These are phyloP conservation scores for Semotilus atromaculatus DNA, from an alignment of 2,797 vertebrate species.

Conservation along the genomic window DNA sequence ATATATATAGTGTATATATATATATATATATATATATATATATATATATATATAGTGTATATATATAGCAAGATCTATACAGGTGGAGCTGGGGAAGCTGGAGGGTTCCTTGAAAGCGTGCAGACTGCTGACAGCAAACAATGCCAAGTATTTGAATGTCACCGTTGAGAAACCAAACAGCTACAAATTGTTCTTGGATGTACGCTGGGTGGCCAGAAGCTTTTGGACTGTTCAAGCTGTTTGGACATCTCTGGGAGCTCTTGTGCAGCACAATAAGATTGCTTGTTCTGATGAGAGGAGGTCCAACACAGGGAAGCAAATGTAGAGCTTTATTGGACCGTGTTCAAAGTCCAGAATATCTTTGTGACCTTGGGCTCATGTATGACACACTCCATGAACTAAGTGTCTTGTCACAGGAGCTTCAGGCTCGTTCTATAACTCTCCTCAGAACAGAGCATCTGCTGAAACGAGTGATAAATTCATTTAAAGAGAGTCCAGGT, in stretches of 20 bases:
- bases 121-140: too few relatives aligned
- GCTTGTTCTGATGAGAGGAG: neutral
- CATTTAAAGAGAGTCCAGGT: slow-evolving; percentile 47
- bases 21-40: too few relatives aligned
- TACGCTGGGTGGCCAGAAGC: neutral
- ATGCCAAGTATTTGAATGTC: too few relatives aligned
- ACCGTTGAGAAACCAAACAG: too few relatives aligned
- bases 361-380: slow-evolving; percentile 57
- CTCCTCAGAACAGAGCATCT: slow-evolving; percentile 42
- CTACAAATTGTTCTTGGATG: too few relatives aligned
- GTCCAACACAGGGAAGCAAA: neutral
- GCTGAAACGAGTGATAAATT: slow-evolving; percentile 41
- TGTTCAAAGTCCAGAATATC: slow-evolving; percentile 50
- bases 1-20: too few relatives aligned
- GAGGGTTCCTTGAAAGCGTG: too few relatives aligned
- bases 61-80: too few relatives aligned
- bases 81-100: too few relatives aligned
- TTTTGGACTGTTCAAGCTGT: neutral
- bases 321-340: slow-evolving; percentile 12
- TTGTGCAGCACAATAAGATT: too few relatives aligned
- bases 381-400: slow-evolving; percentile 50
- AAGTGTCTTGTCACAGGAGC: slow-evolving; percentile 15
- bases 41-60: too few relatives aligned
- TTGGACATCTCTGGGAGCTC: neutral
- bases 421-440: neutral